These are phyloP conservation scores for Mimas tiliae DNA, from an alignment of 2,888 invertebrate species.

Conservation along the genomic window DNA sequence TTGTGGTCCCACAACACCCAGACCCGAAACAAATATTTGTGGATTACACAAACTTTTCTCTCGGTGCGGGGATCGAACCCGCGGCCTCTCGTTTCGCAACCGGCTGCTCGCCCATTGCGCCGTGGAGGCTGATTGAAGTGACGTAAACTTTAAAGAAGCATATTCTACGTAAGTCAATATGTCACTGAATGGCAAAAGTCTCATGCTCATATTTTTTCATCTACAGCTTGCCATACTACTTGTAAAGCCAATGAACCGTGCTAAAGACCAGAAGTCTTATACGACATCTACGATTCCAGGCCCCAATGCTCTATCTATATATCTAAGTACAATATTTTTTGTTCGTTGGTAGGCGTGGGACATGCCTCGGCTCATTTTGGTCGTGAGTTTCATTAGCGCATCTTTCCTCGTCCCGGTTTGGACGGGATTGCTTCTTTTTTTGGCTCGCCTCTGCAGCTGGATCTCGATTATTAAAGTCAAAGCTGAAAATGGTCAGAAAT, in stretches of 20 bases:
- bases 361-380: conserved; percentile 7
- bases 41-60: no score
- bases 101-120: no score
- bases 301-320: conserved; percentile 13
- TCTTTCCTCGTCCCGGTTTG: background rate
- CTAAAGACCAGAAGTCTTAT: background rate
- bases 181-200: no score
- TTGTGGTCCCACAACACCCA: no score
- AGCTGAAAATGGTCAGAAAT: background rate
- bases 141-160: no score
- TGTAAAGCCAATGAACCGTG: background rate
- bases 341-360: background rate
- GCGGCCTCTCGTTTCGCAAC: no score
- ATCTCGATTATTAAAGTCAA: conserved; percentile 21
- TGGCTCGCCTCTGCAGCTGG: conserved; percentile 16
- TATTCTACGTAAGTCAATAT: no score
- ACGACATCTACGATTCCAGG: background rate
- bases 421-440: background rate
- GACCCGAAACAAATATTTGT: no score
- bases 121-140: no score
- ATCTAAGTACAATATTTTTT: conserved; percentile 5
- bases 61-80: no score
- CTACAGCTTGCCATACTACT: no score
- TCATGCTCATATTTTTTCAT: no score
- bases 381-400: conserved; percentile 7